Base-by-base conservation (phyloP, 30 jellyfish, hydroid and myxozoan species). In the Nemopilema nomurai region DNA sequence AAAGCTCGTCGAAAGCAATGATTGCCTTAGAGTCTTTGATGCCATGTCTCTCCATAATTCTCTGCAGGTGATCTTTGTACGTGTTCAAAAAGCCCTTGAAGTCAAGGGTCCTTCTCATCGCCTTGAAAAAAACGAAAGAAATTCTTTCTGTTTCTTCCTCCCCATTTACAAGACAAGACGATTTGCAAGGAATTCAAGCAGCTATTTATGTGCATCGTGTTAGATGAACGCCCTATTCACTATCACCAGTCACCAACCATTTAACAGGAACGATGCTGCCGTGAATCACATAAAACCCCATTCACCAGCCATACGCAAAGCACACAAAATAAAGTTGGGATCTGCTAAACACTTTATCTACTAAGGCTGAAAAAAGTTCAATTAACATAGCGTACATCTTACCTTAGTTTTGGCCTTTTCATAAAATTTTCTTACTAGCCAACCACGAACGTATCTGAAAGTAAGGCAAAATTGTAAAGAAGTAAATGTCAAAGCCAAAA, bases 41-140 rank as follows among this genome's bases (percentile, higher is more conserved):
- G 7, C 97, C 97, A 77, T 83, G 97, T 32, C 93, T 73, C 41
- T 83, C 87, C 97, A 90, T 83, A 1, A 90, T 90, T 52, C 87
- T 79, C 75, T 70, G 83, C 21, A 84, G 57, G 79, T 90, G 97
- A 27, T 64, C 80, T 24, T 30, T 32, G 74, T 90, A 90, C 17
- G 87, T 52, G 13, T 90, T 90, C 28, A 90, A 19, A 82, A 90
- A 90, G 18, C 95, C 95, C 19, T 68, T 51, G 74, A 82, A 90
- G 71, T 90, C 91, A 53, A 90, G 71, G 19, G 97, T 29, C 71
- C 97, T 73, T 65, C 77, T 90, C 97, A 90, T 67, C 18, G 97
- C 97, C 97, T 89, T 69, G 8, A 64, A 65, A 49, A 57, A 26
- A 22, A 25, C 26, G 9, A 51, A 0, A 50, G 28, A 32, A 0